Evolutionary conservation across 2,888 invertebrate species (phyloP), one percentile per base, ranked within the genome.

Genomic region (Hydrotaea diabolus): DNA sequence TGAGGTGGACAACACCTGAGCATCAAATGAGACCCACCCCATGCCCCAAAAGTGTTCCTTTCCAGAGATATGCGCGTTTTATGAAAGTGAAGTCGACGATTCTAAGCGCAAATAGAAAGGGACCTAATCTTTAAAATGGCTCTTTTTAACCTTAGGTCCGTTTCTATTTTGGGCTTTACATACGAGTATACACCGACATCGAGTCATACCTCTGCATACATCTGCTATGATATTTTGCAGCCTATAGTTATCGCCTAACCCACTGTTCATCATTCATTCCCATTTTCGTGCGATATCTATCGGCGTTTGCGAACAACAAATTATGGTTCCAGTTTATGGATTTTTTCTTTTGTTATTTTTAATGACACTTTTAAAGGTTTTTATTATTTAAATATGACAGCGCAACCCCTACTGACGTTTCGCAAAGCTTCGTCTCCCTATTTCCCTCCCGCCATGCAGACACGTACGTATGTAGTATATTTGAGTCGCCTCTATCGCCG

Each of bases 361-460:
- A 59, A 59, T 62, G 62, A 26, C 26, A 15, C 59, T 26, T 31
- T 62, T n/a, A 62, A 62, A 62, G 31, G 62, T 62, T 31, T 62
- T 36, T 62, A 62, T 31, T 62, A 62, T 62, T 62, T 62, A 62
- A 62, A 31, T 62, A n/a, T 62, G 62, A 62, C 62, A 62, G 62
- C 26, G n/a, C 23, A 62, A 62, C 59, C 31, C 9, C 15, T 7
- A 4, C 49, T 15, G 49, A 4, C n/a, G 49, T n/a, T 49, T 49
- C n/a, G n/a, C n/a, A n/a, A 15, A n/a, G 15, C 59, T 23, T 1
- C 8, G 15, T 43, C 21, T 8, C 26, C 26, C 26, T 21, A 59
- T 13, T 11, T 15, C 26, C 59, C 59, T 26, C 8, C 26, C 26
- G 15, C 13, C n/a, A n/a, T 36, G n/a, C 19, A 31, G 8, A 31